Evolutionary conservation across 2,113 vertebrate species (phyloP).

Genomic region (Microcebus griseorufus): DNA sequence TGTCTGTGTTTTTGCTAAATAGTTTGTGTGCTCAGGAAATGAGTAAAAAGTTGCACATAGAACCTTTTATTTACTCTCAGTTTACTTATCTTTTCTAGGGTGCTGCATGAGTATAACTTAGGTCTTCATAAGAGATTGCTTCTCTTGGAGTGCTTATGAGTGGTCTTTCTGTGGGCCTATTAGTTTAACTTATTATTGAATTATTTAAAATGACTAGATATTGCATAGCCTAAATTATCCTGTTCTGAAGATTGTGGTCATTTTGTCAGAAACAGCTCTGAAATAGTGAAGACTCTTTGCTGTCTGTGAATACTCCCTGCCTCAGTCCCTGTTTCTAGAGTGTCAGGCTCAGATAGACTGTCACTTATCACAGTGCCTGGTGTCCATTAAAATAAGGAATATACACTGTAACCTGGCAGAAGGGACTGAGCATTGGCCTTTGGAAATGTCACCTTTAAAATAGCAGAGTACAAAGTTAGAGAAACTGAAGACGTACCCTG

Average conservation of each 20-base stretch:
- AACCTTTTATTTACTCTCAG: background rate
- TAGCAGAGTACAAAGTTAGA: background rate
- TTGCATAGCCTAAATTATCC: background rate
- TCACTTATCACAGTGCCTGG: background rate
- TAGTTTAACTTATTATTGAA: background rate
- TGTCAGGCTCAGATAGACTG: background rate
- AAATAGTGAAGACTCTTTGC: background rate
- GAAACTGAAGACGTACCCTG: background rate
- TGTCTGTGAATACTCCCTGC: background rate
- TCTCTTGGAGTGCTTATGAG: background rate
- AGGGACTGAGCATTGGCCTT: conserved; percentile 10
- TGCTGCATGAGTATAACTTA: background rate
- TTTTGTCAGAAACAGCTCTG: conserved; percentile 28
- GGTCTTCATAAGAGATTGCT: background rate
- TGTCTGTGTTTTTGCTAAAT: conserved; percentile 38
- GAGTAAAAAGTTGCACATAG: background rate
- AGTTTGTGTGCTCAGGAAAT: background rate
- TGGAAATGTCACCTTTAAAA: conserved; percentile 51
- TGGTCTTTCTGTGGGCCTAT: background rate
- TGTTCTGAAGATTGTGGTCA: conserved; percentile 2
- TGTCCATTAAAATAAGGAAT: conserved; percentile 1
- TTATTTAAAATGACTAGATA: conserved; percentile 31
- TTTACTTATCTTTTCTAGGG: conserved; percentile 17
- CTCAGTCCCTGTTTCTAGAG: background rate
- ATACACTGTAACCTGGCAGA: background rate